Conservation (phyloP, 2,113 vertebrate species). For the Fulmarus glacialis region DNA sequence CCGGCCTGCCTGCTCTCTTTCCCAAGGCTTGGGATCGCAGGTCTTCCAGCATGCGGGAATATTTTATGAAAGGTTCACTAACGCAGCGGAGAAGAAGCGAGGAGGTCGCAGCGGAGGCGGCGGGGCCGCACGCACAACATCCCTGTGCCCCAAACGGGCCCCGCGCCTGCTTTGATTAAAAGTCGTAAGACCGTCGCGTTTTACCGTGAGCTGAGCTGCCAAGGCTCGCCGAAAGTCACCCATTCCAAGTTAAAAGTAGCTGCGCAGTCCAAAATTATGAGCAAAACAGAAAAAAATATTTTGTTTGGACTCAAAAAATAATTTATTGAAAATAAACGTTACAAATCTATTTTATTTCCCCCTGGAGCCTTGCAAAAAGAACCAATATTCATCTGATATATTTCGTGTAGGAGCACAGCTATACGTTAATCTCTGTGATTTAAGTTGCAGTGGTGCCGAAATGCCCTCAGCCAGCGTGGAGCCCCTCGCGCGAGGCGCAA, state of each 20-base stretch:
- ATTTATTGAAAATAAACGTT: conserved; percentile 8
- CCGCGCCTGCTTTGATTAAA: neutral
- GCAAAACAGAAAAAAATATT: conserved; percentile 27
- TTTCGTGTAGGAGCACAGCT: neutral
- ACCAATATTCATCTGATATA: conserved; percentile 3
- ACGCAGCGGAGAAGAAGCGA: accelerated
- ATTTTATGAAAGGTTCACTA: neutral
- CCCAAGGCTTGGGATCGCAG: neutral
- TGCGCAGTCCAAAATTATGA: neutral
- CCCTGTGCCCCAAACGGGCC: neutral
- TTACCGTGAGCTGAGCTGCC: neutral
- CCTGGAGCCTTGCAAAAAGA: conserved; percentile 5
- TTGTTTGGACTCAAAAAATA: conserved; percentile 22
- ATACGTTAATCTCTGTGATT: neutral
- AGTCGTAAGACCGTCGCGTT: accelerated
- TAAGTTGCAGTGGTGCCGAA: neutral
- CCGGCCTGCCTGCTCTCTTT: neutral
- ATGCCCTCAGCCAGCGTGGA: neutral
- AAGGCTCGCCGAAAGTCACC: neutral
- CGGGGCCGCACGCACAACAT: accelerated
- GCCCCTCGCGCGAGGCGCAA: accelerated
- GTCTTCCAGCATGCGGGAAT: neutral
- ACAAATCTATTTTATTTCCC: conserved; percentile 15
- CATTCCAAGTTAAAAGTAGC: neutral
- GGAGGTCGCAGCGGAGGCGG: accelerated